Percentiles rank a stretch among this genome's conserved stretches.
These are phyloP conservation scores for Eupithecia tripunctaria DNA, from an alignment of 2,888 invertebrate species.

Conservation along the genomic window DNA sequence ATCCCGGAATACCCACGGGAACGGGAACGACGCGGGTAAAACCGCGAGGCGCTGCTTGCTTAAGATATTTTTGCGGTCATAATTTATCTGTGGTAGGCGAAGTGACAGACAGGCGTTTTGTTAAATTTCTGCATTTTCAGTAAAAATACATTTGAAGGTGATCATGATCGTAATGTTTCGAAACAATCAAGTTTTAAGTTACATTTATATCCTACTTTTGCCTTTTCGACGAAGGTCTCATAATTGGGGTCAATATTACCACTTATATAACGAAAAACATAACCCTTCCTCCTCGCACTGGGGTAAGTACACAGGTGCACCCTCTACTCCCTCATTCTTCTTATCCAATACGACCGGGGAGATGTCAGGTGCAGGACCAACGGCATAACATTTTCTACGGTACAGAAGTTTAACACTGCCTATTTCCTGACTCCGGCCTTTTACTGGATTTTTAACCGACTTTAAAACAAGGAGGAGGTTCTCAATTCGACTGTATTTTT, in stretches of 20 bases:
- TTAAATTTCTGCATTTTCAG: neutral
- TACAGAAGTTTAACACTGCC: too few relatives aligned
- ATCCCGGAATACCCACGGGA: too few relatives aligned
- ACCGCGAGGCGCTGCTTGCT: too few relatives aligned
- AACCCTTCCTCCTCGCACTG: neutral
- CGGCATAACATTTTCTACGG: too few relatives aligned
- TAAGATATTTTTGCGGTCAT: too few relatives aligned
- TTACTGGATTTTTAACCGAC: neutral
- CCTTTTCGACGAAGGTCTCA: neutral
- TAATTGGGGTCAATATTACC: neutral
- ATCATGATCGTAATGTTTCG: neutral
- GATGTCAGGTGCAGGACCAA: too few relatives aligned
- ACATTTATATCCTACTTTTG: constrained; percentile 1
- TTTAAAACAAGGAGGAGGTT: too few relatives aligned
- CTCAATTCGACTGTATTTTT: too few relatives aligned
- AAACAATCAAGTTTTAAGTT: neutral
- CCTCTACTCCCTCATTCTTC: neutral
- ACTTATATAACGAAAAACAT: neutral
- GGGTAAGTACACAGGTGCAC: neutral
- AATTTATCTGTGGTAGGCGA: neutral
- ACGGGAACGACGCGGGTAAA: too few relatives aligned
- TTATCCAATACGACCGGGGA: too few relatives aligned
- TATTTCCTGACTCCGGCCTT: too few relatives aligned
- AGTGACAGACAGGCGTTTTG: neutral
- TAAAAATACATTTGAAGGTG: neutral